phyloP scores from a whole-genome alignment of 1,140 invertebrate genomes.

The Habropoda laboriosa region DNA sequence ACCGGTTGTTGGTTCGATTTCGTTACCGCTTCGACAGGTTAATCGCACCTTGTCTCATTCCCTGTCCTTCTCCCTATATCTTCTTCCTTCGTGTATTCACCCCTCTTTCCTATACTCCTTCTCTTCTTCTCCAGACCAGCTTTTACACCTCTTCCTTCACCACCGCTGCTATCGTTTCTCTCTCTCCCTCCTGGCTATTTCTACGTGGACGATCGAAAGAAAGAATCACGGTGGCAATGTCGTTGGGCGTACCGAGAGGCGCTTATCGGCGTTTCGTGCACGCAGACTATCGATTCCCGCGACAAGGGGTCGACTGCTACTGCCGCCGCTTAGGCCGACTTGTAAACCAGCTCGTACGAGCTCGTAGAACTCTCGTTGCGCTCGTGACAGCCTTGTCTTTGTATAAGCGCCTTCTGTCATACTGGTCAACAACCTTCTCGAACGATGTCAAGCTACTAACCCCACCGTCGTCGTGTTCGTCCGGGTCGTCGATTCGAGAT shows the following conservation, averaged over 20 bases:
- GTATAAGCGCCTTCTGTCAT: slow-evolving; percentile 3
- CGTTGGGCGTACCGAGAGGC: slow-evolving; percentile 46
- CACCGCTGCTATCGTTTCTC: too few species aligned
- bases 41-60: background rate
- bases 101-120: background rate
- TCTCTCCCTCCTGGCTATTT: background rate
- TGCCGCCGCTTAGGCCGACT: slow-evolving; percentile 54
- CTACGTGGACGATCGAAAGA: slow-evolving; percentile 11
- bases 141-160: background rate
- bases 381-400: slow-evolving; percentile 25
- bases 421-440: slow-evolving; percentile 46
- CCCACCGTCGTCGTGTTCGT: too few species aligned
- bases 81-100: background rate
- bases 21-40: slow-evolving; percentile 16
- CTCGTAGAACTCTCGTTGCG: slow-evolving; percentile 31
- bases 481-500: background rate
- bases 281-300: slow-evolving; percentile 78
- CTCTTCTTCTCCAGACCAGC: too few species aligned
- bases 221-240: slow-evolving; percentile 37
- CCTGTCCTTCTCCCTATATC: background rate
- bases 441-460: slow-evolving; percentile 24
- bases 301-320: slow-evolving; percentile 60
- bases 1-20: slow-evolving; percentile 34
- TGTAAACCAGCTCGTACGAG: slow-evolving; percentile 38
- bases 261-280: slow-evolving; percentile 72